Conservation (phyloP, 2,888 invertebrate genomes). For the Antheraea assamensis region DNA sequence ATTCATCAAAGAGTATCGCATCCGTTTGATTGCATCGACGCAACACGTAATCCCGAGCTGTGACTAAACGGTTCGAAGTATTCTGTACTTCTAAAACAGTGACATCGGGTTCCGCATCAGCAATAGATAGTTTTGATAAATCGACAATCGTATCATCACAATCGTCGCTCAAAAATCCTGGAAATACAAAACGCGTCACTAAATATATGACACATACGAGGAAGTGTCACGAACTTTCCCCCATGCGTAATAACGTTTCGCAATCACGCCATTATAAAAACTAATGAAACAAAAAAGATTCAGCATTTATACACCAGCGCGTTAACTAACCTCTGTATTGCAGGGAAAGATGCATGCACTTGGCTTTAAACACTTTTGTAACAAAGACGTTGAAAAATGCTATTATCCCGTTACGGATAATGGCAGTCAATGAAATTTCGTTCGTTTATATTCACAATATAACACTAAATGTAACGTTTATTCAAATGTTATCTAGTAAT, state of each 20-base stretch:
- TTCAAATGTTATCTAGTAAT: conserved; percentile 59
- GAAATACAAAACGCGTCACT: conserved; percentile 48
- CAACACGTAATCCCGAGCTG: conserved; percentile 80
- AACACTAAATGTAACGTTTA: conserved; percentile 51
- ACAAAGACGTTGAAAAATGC: conserved; percentile 79
- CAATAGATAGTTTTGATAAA: conserved; percentile 78
- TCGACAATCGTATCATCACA: conserved; percentile 82
- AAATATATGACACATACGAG: conserved; percentile 65
- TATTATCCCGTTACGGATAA: conserved; percentile 81
- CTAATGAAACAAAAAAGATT: conserved; percentile 24
- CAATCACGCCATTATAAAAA: conserved; percentile 42
- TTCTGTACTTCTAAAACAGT: conserved; percentile 74
- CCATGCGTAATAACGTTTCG: conserved; percentile 63
- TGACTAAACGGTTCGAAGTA: conserved; percentile 58
- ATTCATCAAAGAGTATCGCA: conserved; percentile 84
- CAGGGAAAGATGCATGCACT: conserved; percentile 83
- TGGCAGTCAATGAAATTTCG: conserved; percentile 67
- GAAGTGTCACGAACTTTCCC: conserved; percentile 76
- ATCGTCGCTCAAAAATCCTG: conserved; percentile 80
- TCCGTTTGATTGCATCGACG: conserved; percentile 86
- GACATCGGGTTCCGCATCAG: conserved; percentile 70
- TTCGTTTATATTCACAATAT: conserved; percentile 50
- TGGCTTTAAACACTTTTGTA: conserved; percentile 79
- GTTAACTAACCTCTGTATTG: conserved; percentile 75
- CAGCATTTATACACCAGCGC: conserved; percentile 26